Conservation (phyloP, 2,797 vertebrate species). For the Chelidonichthys spinosus region DNA sequence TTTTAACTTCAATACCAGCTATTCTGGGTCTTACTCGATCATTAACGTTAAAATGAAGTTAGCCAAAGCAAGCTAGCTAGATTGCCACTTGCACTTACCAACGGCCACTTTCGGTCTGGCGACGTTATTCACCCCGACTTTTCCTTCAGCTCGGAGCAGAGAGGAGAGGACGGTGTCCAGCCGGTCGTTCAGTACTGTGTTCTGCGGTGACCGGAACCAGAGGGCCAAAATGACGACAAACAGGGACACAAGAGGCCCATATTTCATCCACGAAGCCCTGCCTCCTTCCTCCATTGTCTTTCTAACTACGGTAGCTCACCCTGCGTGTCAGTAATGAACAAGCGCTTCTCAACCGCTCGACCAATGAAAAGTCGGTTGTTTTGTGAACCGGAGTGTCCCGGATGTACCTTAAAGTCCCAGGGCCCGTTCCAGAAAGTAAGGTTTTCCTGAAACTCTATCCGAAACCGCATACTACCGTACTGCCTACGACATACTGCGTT, state of each 20-base stretch:
- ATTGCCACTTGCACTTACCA: slow-evolving; percentile 71
- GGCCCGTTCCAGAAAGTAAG: too few species aligned
- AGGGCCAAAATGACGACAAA: slow-evolving; percentile 79
- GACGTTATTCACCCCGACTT: slow-evolving; percentile 78
- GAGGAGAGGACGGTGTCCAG: slow-evolving; percentile 86
- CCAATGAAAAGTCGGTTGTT: slow-evolving; percentile 37
- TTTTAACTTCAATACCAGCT: too few species aligned
- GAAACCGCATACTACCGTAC: too few species aligned
- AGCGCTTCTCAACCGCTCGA: not conserved
- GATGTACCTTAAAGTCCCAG: rapidly evolving
- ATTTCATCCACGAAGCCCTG: slow-evolving; percentile 76
- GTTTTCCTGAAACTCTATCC: too few species aligned
- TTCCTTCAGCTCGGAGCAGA: slow-evolving; percentile 85
- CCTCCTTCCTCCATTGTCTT: slow-evolving; percentile 65
- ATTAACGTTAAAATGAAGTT: not conserved
- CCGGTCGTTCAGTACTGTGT: slow-evolving; percentile 77
- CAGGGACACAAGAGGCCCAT: slow-evolving; percentile 79
- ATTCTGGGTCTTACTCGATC: rapidly evolving
- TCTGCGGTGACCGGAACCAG: slow-evolving; percentile 81
- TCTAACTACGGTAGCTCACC: not conserved
- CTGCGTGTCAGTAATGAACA: not conserved
- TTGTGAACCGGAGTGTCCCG: not conserved
- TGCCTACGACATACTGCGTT: too few species aligned
- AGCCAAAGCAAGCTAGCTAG: slow-evolving; percentile 35
- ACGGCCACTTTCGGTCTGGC: slow-evolving; percentile 85